Base-by-base conservation (phyloP, 2,797 vertebrate genomes). In the Falco peregrinus region DNA sequence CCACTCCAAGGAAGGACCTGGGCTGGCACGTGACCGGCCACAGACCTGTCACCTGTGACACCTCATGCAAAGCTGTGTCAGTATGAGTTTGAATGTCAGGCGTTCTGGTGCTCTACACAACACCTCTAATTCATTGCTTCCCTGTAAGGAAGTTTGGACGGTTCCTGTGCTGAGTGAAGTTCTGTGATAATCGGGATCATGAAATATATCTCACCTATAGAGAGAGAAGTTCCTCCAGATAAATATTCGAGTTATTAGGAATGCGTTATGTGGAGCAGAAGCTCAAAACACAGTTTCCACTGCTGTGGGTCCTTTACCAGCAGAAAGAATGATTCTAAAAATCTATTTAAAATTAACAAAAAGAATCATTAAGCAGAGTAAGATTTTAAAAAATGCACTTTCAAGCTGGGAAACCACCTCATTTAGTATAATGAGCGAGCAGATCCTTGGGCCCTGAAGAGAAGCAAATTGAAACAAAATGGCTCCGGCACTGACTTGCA, bases 341-440 rank as follows among this genome's bases (percentile, higher is more conserved):
- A 86, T 94, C 95, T 94, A 90, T 96, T 97, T 97, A 93, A 97
- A 96, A 97, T 97, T 97, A 97, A 94, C 95, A 95, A 96, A 97
- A 96, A 90, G 96, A 96, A 97, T 97, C 92, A 96, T 97, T 97
- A 97, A 97, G 92, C 90, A 89, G 94, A 94, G 80, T 89, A 95
- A 82, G 95, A 87, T 93, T 96, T 96, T 96, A 0, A 65, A 97
- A 97, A 96, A 97, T 96, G 95, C 95, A 88, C 96, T 97, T 97
- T 97, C 96, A 97, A 95, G 95, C 96, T 96, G 96, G 96, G 94
- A 97, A 97, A 94, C 91, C 80, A 96, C 96, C 84, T 95, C 95
- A 95, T 96, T 97, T 97, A 96, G 81, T 94, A 92, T 93, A 97
- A 96, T 90, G 95, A 97, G 94, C 56, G 93, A 97, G 94, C 89